Conservation (phyloP, 2,113 vertebrate genomes). For the Eublepharis macularius region DNA sequence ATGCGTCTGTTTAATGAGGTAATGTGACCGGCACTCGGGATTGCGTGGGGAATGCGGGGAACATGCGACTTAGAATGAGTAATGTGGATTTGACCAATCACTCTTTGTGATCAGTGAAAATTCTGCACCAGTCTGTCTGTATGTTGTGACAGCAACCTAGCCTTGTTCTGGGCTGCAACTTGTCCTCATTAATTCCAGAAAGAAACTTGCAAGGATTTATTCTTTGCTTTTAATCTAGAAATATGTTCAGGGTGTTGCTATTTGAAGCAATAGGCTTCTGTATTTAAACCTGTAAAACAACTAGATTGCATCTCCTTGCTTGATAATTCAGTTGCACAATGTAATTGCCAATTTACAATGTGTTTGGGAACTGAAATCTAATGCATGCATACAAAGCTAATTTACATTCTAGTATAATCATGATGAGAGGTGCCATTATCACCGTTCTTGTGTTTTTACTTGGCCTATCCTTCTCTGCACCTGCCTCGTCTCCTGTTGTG, state of each 20-base stretch:
- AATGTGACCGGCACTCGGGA: no score
- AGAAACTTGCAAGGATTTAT: no score
- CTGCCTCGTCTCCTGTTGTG: slow-evolving; percentile 77
- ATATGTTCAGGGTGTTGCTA: background rate
- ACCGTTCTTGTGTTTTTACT: slow-evolving; percentile 71
- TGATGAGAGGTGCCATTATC: slow-evolving; percentile 60
- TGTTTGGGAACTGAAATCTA: background rate
- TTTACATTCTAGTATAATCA: slow-evolving; percentile 31
- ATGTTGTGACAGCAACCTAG: no score
- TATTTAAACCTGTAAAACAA: slow-evolving; percentile 14
- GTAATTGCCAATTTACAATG: slow-evolving; percentile 8
- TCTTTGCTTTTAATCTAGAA: background rate
- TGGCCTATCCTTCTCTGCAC: slow-evolving; percentile 74
- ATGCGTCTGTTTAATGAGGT: no score
- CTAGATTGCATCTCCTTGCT: background rate
- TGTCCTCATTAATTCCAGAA: no score
- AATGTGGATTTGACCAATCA: no score
- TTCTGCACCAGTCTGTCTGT: no score
- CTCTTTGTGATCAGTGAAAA: no score
- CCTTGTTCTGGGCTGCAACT: no score
- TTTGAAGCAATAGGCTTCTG: background rate
- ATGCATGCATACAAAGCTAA: slow-evolving; percentile 14
- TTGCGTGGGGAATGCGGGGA: no score
- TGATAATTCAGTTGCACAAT: background rate
- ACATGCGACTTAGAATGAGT: no score